phyloP scores from a whole-genome alignment of 2,113 vertebrate species.

The Aix galericulata region DNA sequence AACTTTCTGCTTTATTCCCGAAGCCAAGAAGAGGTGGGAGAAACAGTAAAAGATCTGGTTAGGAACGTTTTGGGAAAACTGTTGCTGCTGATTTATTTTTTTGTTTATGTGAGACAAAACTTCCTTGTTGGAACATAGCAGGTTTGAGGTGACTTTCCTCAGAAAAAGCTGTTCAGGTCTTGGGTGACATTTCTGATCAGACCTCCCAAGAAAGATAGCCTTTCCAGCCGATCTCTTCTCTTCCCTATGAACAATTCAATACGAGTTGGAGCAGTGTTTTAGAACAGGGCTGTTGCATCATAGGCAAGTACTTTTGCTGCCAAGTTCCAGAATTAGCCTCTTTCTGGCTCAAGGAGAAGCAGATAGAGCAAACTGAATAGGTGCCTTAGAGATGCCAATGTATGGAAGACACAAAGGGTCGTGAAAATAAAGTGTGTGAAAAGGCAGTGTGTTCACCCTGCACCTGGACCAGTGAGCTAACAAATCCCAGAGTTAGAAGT shows the following conservation, averaged over 20 bases:
- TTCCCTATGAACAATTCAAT: neutral
- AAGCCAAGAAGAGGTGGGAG: neutral
- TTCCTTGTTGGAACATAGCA: neutral
- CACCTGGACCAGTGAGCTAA: neutral
- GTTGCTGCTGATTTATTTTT: neutral
- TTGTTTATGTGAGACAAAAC: neutral
- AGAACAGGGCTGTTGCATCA: neutral
- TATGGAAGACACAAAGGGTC: neutral
- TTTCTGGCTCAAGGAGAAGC: neutral
- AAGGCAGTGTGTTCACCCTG: neutral
- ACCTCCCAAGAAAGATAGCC: neutral
- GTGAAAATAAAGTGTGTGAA: too few relatives aligned
- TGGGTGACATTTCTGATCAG: neutral
- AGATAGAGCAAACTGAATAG: neutral
- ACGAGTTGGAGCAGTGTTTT: neutral
- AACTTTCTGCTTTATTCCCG: neutral
- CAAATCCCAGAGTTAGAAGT: neutral
- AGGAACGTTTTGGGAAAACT: neutral
- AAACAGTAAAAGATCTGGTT: neutral
- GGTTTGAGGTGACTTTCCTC: neutral
- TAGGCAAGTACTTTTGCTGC: neutral
- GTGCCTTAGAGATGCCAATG: neutral
- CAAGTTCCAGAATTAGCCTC: neutral
- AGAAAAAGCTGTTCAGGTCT: neutral
- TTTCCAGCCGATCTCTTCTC: neutral